Percentiles rank a stretch among this genome's conserved stretches.
phyloP scores from a whole-genome alignment of 1,140 invertebrate genomes.

The Drosophila nigrodunni region DNA sequence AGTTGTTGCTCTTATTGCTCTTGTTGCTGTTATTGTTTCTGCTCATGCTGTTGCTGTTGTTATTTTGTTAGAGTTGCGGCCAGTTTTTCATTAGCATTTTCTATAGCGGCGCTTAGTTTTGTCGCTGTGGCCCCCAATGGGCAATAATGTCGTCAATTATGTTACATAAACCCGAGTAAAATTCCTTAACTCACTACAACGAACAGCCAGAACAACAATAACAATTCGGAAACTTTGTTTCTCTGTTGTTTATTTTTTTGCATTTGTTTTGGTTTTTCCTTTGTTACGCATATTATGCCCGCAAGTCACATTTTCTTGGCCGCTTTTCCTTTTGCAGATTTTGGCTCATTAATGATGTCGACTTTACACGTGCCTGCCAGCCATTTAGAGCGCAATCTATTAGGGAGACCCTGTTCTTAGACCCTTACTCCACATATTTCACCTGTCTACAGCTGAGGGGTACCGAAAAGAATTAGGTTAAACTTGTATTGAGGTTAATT shows the following conservation, averaged over 20 bases:
- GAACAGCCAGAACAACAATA: slow-evolving; percentile 23
- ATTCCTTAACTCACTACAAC: slow-evolving; percentile 8
- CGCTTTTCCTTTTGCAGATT: slow-evolving; percentile 45
- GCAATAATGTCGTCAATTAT: slow-evolving; percentile 78
- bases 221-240: slow-evolving; percentile 37
- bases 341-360: slow-evolving; percentile 64
- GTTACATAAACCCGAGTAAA: slow-evolving; percentile 58
- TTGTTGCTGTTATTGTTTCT: neutral
- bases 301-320: slow-evolving; percentile 37
- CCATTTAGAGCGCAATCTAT: slow-evolving; percentile 35
- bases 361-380: slow-evolving; percentile 59
- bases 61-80: slow-evolving; percentile 38
- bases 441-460: slow-evolving; percentile 5
- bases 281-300: slow-evolving; percentile 39
- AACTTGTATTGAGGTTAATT: slow-evolving; percentile 66
- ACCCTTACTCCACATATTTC: neutral
- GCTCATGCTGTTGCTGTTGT: slow-evolving; percentile 5
- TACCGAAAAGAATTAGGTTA: slow-evolving; percentile 34
- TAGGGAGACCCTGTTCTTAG: neutral
- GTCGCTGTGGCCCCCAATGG: slow-evolving; percentile 49
- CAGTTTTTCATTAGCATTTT: slow-evolving; percentile 71
- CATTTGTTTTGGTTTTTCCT: slow-evolving; percentile 56
- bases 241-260: neutral
- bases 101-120: slow-evolving; percentile 27
- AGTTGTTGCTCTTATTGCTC: slow-evolving; percentile 26